These are phyloP conservation scores for Tamias sibiricus DNA, from an alignment of 2,113 vertebrate species.

Conservation along the genomic window DNA sequence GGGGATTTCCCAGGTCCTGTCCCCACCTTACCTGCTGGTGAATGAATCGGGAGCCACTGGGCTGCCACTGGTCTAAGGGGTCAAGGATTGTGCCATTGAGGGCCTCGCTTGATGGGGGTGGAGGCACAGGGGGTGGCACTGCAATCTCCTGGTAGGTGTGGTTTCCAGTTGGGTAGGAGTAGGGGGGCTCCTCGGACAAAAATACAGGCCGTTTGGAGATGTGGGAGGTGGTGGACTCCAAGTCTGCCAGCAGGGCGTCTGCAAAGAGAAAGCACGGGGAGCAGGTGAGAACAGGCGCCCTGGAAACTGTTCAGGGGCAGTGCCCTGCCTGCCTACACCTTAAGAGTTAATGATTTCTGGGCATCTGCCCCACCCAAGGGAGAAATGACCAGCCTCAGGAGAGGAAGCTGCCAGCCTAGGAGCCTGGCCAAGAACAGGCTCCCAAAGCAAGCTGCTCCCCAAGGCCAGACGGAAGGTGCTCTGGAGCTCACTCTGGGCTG, in stretches of 20 bases:
- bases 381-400: slow-evolving; percentile 39
- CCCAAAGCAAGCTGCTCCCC: neutral
- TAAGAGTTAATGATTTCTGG: neutral
- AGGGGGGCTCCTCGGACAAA: slow-evolving; percentile 94
- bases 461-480: neutral
- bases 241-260: slow-evolving; percentile 97
- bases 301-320: neutral
- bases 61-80: slow-evolving; percentile 88
- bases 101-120: slow-evolving; percentile 93
- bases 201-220: slow-evolving; percentile 97
- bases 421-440: neutral
- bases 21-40: slow-evolving; percentile 90
- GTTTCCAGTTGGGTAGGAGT: slow-evolving; percentile 95
- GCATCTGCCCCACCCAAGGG: slow-evolving; percentile 42
- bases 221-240: slow-evolving; percentile 98
- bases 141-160: slow-evolving; percentile 93
- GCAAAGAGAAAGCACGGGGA: neutral
- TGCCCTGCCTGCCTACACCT: neutral
- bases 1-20: neutral
- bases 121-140: slow-evolving; percentile 92
- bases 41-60: slow-evolving; percentile 85
- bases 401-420: neutral
- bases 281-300: neutral
- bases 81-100: slow-evolving; percentile 94
- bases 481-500: neutral